These are phyloP conservation scores for Cheilosia scutellata DNA, from an alignment of 2,888 invertebrate genomes.

Conservation along the genomic window DNA sequence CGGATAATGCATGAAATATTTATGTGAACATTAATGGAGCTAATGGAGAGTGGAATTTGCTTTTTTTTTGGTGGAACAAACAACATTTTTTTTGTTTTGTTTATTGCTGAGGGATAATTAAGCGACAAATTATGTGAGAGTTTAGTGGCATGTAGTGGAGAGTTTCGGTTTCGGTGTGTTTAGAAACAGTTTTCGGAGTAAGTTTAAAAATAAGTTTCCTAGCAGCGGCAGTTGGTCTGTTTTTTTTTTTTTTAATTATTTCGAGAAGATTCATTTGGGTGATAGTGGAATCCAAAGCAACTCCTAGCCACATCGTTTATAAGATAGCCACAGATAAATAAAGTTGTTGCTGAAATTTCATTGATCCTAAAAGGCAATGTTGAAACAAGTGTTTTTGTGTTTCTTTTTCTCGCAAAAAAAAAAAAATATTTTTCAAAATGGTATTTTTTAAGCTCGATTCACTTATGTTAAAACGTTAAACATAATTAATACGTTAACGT, in stretches of 20 bases:
- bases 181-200: not conserved
- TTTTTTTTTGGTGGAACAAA: slow-evolving; percentile 4
- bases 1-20: slow-evolving; percentile 64
- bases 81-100: not conserved
- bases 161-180: slow-evolving; percentile 38
- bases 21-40: slow-evolving; percentile 36
- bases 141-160: slow-evolving; percentile 41
- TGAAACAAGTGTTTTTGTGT: no score
- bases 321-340: no score
- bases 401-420: no score
- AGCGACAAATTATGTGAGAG: slow-evolving; percentile 31
- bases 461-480: no score
- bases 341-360: no score
- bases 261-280: no score
- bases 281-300: no score
- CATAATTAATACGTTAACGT: no score
- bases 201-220: not conserved
- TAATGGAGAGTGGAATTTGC: slow-evolving; percentile 34
- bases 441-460: no score
- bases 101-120: slow-evolving; percentile 4
- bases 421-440: no score
- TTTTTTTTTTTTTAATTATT: not conserved
- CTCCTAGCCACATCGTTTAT: no score
- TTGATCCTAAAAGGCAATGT: no score
- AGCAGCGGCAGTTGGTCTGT: not conserved